phyloP scores from a whole-genome alignment of 1,140 invertebrate species.

The Brachionus rubens region DNA sequence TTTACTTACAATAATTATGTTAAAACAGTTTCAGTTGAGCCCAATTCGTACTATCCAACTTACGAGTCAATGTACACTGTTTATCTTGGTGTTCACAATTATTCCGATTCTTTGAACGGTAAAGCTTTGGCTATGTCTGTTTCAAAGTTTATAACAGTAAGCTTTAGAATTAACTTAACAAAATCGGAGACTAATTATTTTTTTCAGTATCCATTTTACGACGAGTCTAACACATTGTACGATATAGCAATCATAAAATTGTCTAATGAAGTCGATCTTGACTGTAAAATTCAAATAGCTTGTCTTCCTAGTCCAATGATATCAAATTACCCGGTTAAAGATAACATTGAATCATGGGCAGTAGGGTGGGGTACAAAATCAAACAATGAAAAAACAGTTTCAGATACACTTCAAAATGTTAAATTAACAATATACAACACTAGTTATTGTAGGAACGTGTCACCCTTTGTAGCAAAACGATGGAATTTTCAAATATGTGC shows the following conservation, averaged over 20 bases:
- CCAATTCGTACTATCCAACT: not conserved
- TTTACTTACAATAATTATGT: not conserved
- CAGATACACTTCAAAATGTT: not conserved
- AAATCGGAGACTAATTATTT: no score
- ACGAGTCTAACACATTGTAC: not conserved
- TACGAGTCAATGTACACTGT: not conserved
- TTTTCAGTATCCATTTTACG: not conserved
- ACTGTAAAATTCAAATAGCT: not conserved
- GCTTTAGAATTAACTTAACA: no score
- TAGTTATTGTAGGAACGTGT: not conserved
- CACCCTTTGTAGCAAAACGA: not conserved
- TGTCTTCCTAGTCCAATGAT: not conserved
- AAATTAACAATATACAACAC: not conserved
- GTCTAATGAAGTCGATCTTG: not conserved
- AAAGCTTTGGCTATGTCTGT: no score
- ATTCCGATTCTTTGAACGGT: not conserved
- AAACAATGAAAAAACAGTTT: not conserved
- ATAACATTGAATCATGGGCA: not conserved
- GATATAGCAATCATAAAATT: slow-evolving; percentile 1
- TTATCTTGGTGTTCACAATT: not conserved
- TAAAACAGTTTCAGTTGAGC: not conserved
- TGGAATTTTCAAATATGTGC: slow-evolving; percentile 26
- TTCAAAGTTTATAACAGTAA: no score
- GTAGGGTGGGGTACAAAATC: not conserved
- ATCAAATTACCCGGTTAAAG: not conserved